phyloP scores from a whole-genome alignment of 2,797 vertebrate genomes.

The Coregonus suidteri region DNA sequence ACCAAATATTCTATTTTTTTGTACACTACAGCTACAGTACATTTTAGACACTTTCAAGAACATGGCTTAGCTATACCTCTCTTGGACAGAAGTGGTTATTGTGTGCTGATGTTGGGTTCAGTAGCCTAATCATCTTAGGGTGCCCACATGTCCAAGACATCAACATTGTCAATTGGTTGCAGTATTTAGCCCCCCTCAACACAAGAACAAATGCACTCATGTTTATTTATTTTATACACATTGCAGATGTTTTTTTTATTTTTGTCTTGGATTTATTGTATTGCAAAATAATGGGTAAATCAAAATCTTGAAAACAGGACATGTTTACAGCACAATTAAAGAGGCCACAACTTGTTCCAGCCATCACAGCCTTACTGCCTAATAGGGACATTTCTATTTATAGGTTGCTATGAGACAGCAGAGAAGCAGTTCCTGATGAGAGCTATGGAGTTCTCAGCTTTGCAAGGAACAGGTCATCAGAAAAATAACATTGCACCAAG shows the following conservation, averaged over 20 bases:
- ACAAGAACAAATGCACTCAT: background rate
- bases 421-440: conserved; percentile 79
- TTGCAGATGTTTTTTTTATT: background rate
- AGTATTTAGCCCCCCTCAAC: background rate
- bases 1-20: no score
- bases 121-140: background rate
- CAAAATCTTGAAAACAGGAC: background rate
- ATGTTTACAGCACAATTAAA: conserved; percentile 70
- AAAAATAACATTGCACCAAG: conserved; percentile 62
- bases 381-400: conserved; percentile 82
- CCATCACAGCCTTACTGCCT: conserved; percentile 74
- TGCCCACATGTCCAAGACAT: background rate
- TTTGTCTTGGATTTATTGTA: background rate
- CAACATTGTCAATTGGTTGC: background rate
- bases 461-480: conserved; percentile 77
- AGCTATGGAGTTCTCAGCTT: conserved; percentile 74
- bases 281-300: background rate
- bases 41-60: background rate
- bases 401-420: conserved; percentile 86
- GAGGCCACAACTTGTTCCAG: conserved; percentile 74
- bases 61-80: no score
- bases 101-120: background rate
- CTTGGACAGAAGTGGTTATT: background rate
- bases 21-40: no score
- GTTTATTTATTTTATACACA: background rate